Evolutionary conservation across 2,797 vertebrate species (phyloP), one percentile per base, ranked within the genome.

Genomic region (Myoxocephalus aenaeus): DNA sequence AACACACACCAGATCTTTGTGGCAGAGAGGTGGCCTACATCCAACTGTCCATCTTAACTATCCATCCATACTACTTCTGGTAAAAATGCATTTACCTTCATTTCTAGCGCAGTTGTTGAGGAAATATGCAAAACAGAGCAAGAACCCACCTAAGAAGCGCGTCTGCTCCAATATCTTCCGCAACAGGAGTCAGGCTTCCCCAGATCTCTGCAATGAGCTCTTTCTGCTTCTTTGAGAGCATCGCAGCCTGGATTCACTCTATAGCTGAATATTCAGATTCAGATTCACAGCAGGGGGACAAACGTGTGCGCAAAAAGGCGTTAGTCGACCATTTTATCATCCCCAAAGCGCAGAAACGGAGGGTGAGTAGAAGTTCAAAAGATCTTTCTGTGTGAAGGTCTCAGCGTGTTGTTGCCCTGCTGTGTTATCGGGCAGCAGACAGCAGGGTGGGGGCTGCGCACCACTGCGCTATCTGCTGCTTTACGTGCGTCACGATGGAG

Each of bases 161-260:
- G 1, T 96, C 94, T 46, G 95, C 81, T 4, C 95, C 95, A 44
- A 96, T 92, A 12, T 94, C 82, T n/a, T 93, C 93, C 3, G 95
- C 95, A 70, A 86, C 88, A 22, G 92, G 90, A 65, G 65, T 78
- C 77, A 94, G 63, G 59, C 64, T 89, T 1, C 85, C 86, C 93
- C 93, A 96, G 44, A 94, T 87, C 3, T 86, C 77, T 44, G 76
- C 68, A 17, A 96, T 89, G 3, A 96, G 83, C 29, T 87, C 62
- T 80, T 92, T 96, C 78, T 96, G 94, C 36, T 25, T 73, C 4
- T 81, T 58, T n/a, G 92, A 91, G 53, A 96, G 91, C 95, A 96
- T 96, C 14, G 79, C 83, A 69, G 70, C 12, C 25, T 61, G 9
- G n/a, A 61, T 56, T 17, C 18, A 57, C 51, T 34, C 34, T 34